Percentiles rank a stretch among this genome's conserved stretches.
Conservation (phyloP, 2,797 vertebrate genomes). For the Anguilla marmorata region DNA sequence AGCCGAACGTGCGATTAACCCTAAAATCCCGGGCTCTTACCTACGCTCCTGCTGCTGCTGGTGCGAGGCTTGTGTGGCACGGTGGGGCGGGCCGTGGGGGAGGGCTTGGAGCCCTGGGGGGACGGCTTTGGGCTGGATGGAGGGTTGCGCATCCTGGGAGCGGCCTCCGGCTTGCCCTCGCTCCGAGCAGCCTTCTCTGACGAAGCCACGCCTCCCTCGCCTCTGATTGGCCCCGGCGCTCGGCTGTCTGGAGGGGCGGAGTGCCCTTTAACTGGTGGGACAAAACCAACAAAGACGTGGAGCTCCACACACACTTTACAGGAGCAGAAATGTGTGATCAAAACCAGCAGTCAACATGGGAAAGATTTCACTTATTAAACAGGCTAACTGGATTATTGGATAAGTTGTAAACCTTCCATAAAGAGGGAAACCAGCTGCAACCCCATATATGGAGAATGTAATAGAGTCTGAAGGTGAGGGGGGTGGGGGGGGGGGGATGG, state of each 20-base stretch:
- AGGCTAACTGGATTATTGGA: background rate
- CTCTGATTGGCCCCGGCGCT: conserved; percentile 49
- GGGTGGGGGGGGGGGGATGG: background rate
- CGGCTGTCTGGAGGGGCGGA: conserved; percentile 56
- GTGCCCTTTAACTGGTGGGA: conserved; percentile 18
- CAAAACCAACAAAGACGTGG: background rate
- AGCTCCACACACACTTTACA: background rate
- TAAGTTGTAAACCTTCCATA: background rate
- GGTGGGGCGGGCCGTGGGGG: conserved; percentile 60
- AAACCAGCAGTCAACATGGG: background rate
- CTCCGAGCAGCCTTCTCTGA: conserved; percentile 68
- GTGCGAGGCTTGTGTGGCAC: conserved; percentile 73
- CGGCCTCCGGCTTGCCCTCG: conserved; percentile 71
- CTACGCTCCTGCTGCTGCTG: conserved; percentile 40
- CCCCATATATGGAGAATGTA: background rate
- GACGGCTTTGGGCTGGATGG: conserved; percentile 70
- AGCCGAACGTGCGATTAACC: background rate
- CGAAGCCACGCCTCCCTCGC: conserved; percentile 51
- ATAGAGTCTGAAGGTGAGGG: background rate
- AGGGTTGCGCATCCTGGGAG: conserved; percentile 65
- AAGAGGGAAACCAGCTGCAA: background rate
- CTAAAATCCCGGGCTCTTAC: conserved; percentile 28
- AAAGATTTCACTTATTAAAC: background rate
- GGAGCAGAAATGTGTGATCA: background rate
- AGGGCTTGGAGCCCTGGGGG: conserved; percentile 67